These are phyloP conservation scores for Drosophila chauvacae DNA, from an alignment of 1,140 invertebrate genomes.

Conservation along the genomic window DNA sequence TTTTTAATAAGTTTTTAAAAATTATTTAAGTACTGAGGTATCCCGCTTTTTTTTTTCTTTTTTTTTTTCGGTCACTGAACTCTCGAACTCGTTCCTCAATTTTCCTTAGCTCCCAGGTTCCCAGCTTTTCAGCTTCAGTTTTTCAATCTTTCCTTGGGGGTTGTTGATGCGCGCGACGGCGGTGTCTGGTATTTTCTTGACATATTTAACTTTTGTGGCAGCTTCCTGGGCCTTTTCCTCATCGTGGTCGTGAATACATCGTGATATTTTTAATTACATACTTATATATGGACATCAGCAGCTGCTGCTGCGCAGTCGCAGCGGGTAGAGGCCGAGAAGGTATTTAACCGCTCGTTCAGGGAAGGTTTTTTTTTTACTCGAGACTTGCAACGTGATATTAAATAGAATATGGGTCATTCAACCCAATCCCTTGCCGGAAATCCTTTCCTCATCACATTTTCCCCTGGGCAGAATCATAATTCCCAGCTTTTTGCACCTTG, in stretches of 20 bases:
- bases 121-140: constrained; percentile 3
- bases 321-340: constrained; percentile 51
- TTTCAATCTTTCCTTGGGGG: constrained; percentile 25
- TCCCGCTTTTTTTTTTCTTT: background rate
- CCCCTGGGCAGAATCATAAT: constrained; percentile 42
- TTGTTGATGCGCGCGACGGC: constrained; percentile 9
- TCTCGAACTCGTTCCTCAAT: constrained; percentile 31
- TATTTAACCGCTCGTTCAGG: constrained; percentile 48
- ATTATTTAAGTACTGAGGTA: constrained; percentile 2
- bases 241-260: constrained; percentile 16
- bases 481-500: constrained; percentile 49
- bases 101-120: background rate
- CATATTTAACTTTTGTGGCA: constrained; percentile 20
- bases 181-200: constrained; percentile 24
- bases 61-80: constrained; percentile 42
- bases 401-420: constrained; percentile 67
- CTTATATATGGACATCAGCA: constrained; percentile 65
- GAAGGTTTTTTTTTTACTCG: constrained; percentile 5
- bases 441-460: constrained; percentile 21
- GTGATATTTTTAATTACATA: constrained; percentile 77
- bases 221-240: constrained; percentile 22
- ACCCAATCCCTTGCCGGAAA: constrained; percentile 28
- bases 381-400: constrained; percentile 56
- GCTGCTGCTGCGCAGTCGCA: constrained; percentile 76
- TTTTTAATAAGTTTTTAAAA: constrained; percentile 6